phyloP scores from a whole-genome alignment of 2,797 vertebrate genomes.

The Cephalopachus bancanus region DNA sequence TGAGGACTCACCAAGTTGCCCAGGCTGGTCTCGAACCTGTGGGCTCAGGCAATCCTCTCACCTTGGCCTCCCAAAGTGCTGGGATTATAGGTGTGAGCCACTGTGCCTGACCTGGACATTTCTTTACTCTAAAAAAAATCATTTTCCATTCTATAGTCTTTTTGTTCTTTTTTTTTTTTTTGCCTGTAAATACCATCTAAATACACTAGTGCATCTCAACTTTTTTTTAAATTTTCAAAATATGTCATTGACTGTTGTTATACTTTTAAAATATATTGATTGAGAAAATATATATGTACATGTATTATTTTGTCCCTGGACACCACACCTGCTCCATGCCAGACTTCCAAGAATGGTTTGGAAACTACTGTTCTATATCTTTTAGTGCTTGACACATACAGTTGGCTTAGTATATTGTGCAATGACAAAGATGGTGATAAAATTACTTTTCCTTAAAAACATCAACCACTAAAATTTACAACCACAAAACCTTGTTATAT shows the following conservation, averaged over 20 bases:
- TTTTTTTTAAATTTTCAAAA: not conserved
- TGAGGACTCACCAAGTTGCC: no score
- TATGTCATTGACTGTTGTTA: not conserved
- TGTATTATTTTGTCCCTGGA: not conserved
- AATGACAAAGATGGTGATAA: not conserved
- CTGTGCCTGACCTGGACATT: no score
- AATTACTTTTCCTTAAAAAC: not conserved
- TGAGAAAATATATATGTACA: no score
- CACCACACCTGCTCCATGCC: not conserved
- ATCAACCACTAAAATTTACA: not conserved
- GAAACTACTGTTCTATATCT: not conserved
- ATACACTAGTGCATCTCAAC: not conserved
- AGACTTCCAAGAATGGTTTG: constrained; percentile 23
- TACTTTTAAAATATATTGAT: not conserved
- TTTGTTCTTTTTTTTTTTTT: not conserved
- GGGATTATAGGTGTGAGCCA: no score
- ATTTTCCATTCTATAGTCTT: not conserved
- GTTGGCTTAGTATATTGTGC: not conserved
- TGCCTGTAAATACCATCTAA: not conserved
- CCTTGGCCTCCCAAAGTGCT: no score
- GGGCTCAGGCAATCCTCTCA: no score
- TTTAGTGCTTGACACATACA: not conserved
- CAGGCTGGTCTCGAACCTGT: no score
- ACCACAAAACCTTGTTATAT: not conserved
- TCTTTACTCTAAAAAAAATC: not conserved